Conservation (phyloP, 2,888 invertebrate genomes). For the Schizotus pectinicornis region DNA sequence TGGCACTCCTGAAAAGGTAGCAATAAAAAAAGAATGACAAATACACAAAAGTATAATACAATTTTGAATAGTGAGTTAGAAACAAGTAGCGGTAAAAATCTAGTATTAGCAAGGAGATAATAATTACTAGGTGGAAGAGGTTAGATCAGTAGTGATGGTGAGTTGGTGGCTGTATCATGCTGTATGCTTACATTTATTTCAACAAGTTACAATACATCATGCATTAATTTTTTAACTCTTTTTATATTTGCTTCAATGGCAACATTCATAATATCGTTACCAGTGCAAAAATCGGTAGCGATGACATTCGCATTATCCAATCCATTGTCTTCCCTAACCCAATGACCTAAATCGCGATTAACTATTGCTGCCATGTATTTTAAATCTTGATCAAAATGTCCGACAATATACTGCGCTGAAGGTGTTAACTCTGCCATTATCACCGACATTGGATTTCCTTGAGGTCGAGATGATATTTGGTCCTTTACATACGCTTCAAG, state of each 20-base stretch:
- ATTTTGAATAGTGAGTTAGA: no score
- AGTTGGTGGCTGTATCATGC: no score
- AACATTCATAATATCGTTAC: constrained; percentile 68
- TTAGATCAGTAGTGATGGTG: no score
- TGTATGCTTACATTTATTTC: no score
- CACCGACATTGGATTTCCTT: constrained; percentile 58
- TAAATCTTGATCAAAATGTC: constrained; percentile 60
- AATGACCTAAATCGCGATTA: constrained; percentile 69
- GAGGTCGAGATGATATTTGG: constrained; percentile 41
- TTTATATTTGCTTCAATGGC: constrained; percentile 58
- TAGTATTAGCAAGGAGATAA: no score
- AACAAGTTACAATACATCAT: no score
- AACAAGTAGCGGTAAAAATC: no score
- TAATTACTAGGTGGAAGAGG: no score
- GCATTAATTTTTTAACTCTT: no score
- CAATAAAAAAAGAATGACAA: no score
- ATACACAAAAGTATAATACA: no score
- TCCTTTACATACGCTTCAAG: constrained; percentile 43
- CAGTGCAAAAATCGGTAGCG: constrained; percentile 71
- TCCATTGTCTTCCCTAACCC: constrained; percentile 67
- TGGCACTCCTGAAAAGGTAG: no score
- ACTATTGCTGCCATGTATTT: constrained; percentile 67
- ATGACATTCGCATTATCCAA: constrained; percentile 66
- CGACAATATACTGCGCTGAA: constrained; percentile 63
- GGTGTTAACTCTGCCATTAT: constrained; percentile 74